Evolutionary conservation across 2,113 vertebrate species (phyloP).

Genomic region (Phrynosoma blainvillii): DNA sequence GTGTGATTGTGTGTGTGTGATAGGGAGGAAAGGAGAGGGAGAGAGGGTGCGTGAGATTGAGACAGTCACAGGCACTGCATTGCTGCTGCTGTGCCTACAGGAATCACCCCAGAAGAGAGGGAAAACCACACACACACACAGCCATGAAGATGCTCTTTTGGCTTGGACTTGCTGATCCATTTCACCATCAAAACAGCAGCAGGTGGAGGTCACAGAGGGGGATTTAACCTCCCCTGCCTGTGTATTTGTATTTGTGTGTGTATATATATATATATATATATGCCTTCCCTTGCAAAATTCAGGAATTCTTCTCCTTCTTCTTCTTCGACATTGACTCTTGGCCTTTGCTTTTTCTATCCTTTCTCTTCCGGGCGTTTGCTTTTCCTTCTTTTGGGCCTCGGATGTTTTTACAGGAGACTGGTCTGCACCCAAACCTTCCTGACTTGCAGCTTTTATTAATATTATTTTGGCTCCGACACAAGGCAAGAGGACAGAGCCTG

Average conservation of each 20-base stretch:
- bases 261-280: too few relatives aligned
- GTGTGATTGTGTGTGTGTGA: slow-evolving; percentile 13
- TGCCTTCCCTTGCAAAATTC: too few relatives aligned
- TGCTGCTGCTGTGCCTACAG: slow-evolving; percentile 42
- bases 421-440: slow-evolving; percentile 58
- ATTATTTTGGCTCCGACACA: slow-evolving; percentile 33
- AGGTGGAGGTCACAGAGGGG: slow-evolving; percentile 53
- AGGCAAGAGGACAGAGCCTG: slow-evolving; percentile 73
- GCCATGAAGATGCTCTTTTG: slow-evolving; percentile 58
- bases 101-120: neutral
- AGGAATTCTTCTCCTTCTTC: neutral
- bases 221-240: slow-evolving; percentile 28
- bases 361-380: slow-evolving; percentile 45
- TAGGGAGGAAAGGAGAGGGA: neutral
- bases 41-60: slow-evolving; percentile 11
- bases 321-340: neutral
- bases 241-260: too few relatives aligned
- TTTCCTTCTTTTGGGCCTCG: slow-evolving; percentile 15
- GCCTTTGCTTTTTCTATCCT: neutral
- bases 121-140: neutral
- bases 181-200: slow-evolving; percentile 53
- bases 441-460: slow-evolving; percentile 48
- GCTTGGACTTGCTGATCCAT: slow-evolving; percentile 21
- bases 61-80: slow-evolving; percentile 44
- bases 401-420: slow-evolving; percentile 67